A percentile compares a stretch with the other conserved stretches of the same genome.
These are phyloP conservation scores for Drosophila pruinosa DNA, from an alignment of 1,140 invertebrate species.

Conservation along the genomic window DNA sequence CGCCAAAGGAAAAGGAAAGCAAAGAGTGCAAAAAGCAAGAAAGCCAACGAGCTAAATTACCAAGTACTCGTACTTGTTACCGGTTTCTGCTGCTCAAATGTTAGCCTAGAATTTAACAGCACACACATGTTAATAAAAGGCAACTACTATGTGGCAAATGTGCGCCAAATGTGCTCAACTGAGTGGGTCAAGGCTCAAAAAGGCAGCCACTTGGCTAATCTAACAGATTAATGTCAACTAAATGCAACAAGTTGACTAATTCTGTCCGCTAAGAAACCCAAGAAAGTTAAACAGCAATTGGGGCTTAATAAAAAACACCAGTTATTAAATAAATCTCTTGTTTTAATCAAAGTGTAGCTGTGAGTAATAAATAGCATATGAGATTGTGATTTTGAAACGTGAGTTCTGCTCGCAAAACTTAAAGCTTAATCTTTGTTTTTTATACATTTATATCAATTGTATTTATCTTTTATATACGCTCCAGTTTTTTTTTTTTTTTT, in stretches of 20 bases:
- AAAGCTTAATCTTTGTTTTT: neutral
- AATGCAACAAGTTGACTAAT: no score
- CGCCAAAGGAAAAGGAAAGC: conserved; percentile 33
- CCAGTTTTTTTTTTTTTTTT: no score
- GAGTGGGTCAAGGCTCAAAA: conserved; percentile 29
- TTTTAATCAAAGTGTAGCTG: neutral
- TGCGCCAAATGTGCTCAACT: conserved; percentile 11
- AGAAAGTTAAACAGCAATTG: no score
- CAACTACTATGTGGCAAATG: no score
- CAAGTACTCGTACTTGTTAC: conserved; percentile 1
- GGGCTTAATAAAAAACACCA: no score
- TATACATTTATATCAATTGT: neutral
- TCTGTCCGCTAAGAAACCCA: no score
- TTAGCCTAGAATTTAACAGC: conserved; percentile 34
- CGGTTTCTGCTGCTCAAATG: conserved; percentile 31
- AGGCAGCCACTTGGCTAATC: neutral
- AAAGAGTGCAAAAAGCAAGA: conserved; percentile 14
- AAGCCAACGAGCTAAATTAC: conserved; percentile 3
- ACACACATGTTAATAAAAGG: neutral
- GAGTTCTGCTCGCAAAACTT: neutral
- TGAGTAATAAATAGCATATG: neutral
- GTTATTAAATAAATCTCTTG: neutral
- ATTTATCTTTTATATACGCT: neutral
- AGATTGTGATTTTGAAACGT: neutral
- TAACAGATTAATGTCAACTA: neutral